phyloP scores from a whole-genome alignment of 2,113 vertebrate species.

The Sinocyclocheilus maitianheensis region DNA sequence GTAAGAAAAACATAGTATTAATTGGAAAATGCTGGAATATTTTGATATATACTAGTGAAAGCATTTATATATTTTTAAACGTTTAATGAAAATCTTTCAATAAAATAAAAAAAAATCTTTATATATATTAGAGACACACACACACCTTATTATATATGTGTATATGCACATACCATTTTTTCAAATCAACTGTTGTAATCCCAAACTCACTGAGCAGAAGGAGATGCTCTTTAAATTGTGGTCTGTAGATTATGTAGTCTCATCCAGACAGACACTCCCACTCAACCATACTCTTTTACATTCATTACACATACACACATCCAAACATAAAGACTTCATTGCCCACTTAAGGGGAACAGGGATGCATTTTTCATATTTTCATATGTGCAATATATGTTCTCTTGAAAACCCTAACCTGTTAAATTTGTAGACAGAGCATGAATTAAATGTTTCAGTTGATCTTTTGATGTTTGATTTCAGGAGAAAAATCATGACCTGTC shows the following conservation, averaged over 20 bases:
- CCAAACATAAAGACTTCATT: not conserved
- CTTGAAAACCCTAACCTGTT: not conserved
- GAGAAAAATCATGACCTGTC: not conserved
- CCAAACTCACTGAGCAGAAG: not conserved
- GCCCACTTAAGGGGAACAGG: not conserved
- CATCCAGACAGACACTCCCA: conserved; percentile 31
- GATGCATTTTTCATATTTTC: not conserved
- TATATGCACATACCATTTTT: conserved; percentile 46
- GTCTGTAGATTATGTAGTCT: conserved; percentile 4
- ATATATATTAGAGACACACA: not conserved
- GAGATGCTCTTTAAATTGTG: conserved; percentile 7
- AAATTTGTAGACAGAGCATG: not conserved
- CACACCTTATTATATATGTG: not conserved
- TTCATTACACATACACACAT: not conserved
- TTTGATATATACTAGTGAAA: not conserved
- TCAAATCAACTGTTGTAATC: not conserved
- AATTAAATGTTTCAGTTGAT: not conserved
- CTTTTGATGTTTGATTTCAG: not conserved
- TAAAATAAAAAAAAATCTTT: not conserved
- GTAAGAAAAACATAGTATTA: conserved; percentile 47
- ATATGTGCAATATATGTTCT: not conserved
- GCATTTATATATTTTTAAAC: too few relatives aligned
- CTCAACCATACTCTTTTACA: conserved; percentile 20
- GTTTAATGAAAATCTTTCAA: not conserved
- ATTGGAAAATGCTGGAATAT: not conserved